Evolutionary conservation across 2,888 invertebrate genomes (phyloP), one percentile per base, ranked within the genome.

Genomic region (Eupsilia transversa): DNA sequence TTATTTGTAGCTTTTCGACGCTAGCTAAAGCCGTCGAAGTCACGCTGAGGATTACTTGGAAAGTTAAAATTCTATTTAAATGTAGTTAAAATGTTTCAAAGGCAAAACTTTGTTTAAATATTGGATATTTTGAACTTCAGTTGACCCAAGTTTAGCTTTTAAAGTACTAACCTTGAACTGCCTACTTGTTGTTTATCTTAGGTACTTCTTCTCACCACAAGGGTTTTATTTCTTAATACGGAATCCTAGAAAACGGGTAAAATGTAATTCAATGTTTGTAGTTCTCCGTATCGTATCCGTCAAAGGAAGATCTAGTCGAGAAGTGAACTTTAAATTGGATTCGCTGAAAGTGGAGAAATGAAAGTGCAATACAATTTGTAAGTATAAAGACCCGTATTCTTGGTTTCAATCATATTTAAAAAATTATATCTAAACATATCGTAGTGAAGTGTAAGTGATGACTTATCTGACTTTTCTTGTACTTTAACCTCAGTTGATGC

Each of bases 321-420:
- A 54, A 54, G 64, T 49, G 54, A 68, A 79, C 64, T 67, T 74
- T 64, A 79, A 79, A 79, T 79, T 79, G 63, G 74, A 79, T 74
- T n/a, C n/a, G 33, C 38, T 64, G 57, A 23, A 59, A 74, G 43
- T 41, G 57, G 33, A 67, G 27, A 17, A 59, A 64, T 57, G 57
- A 61, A 74, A 79, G 63, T 33, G 67, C 27, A 60, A 67, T 74
- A 38, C 54, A 46, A 33, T 74, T 64, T 63, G 6, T 30, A 54
- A 64, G 27, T 14, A 20, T n/a, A n/a, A n/a, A 46, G 9, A 20
- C 0, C 46, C 46, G 7, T 23, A 46, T 6, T 46, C 43, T 20
- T 46, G 7, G 46, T 20, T 46, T 46, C 46, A 46, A 46, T 46
- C 5, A 17, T 20, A 20, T 17, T 17, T 46, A 20, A 41, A 41